Conservation (phyloP, 1,140 invertebrate species). For the Monochamus saltuarius region DNA sequence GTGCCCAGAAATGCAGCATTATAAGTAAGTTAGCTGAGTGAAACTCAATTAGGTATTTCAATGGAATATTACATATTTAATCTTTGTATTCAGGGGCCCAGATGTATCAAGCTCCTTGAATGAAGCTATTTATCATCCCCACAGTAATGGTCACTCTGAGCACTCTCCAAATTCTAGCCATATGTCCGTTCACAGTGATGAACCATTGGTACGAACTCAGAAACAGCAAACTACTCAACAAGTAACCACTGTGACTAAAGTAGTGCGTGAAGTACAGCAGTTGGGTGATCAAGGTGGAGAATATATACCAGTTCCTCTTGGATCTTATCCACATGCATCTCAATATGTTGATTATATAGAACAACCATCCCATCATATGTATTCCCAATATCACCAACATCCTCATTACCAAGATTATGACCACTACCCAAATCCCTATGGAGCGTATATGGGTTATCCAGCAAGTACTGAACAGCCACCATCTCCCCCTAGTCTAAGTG, state of each 20-base stretch:
- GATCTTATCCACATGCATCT: constrained; percentile 47
- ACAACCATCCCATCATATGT: constrained; percentile 52
- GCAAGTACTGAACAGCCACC: constrained; percentile 56
- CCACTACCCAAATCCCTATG: constrained; percentile 57
- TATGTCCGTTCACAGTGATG: constrained; percentile 54
- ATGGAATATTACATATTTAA: constrained; percentile 8
- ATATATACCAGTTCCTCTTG: constrained; percentile 51
- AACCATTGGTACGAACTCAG: constrained; percentile 53
- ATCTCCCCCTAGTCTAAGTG: constrained; percentile 61
- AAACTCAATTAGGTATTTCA: constrained; percentile 6
- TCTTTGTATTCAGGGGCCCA: constrained; percentile 38
- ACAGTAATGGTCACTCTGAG: constrained; percentile 56
- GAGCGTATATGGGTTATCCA: constrained; percentile 53
- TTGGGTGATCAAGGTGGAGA: constrained; percentile 59
- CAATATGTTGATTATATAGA: constrained; percentile 53
- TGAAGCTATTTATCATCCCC: constrained; percentile 48
- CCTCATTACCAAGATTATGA: constrained; percentile 61
- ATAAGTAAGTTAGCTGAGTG: constrained; percentile 60
- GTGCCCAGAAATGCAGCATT: constrained; percentile 65
- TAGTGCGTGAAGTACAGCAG: constrained; percentile 60
- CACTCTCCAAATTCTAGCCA: constrained; percentile 56
- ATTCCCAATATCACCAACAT: constrained; percentile 52
- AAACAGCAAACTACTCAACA: constrained; percentile 56
- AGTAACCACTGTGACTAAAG: constrained; percentile 60
- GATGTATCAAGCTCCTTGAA: constrained; percentile 46